phyloP scores from a whole-genome alignment of 1,140 invertebrate species.

The Temnothorax longispinosus region DNA sequence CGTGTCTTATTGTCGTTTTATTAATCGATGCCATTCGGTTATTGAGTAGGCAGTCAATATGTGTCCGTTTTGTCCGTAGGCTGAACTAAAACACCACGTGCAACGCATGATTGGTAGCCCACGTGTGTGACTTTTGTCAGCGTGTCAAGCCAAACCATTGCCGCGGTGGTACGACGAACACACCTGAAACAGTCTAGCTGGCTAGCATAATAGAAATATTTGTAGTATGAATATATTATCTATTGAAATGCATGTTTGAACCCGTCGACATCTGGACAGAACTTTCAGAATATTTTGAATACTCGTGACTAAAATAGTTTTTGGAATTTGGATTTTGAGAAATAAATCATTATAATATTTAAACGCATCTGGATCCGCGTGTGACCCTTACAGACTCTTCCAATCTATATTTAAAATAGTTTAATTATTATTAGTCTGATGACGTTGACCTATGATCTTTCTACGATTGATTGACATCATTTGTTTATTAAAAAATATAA shows the following conservation, averaged over 20 bases:
- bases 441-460: not conserved
- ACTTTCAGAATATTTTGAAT: not conserved
- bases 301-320: not conserved
- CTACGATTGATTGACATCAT: not conserved
- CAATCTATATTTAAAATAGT: not conserved
- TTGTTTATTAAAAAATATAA: not conserved
- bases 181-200: slow-evolving; percentile 14
- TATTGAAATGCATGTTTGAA: not conserved
- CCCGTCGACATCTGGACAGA: not conserved
- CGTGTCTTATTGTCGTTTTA: slow-evolving; percentile 75
- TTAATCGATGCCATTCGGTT: slow-evolving; percentile 69
- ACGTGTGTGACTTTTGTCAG: slow-evolving; percentile 67
- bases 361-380: too few species aligned
- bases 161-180: not conserved
- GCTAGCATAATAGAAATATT: slow-evolving; percentile 31
- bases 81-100: slow-evolving; percentile 51
- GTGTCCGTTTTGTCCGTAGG: slow-evolving; percentile 39
- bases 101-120: slow-evolving; percentile 58
- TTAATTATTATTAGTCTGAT: not conserved
- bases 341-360: too few species aligned
- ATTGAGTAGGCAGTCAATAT: slow-evolving; percentile 64
- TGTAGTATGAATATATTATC: not conserved
- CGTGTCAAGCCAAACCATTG: slow-evolving; percentile 24
- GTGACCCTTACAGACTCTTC: too few species aligned
- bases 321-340: too few species aligned